Percentiles rank a stretch among this genome's conserved stretches.
Evolutionary conservation across 1,140 invertebrate species (phyloP).

Genomic region (Araneus ventricosus): DNA sequence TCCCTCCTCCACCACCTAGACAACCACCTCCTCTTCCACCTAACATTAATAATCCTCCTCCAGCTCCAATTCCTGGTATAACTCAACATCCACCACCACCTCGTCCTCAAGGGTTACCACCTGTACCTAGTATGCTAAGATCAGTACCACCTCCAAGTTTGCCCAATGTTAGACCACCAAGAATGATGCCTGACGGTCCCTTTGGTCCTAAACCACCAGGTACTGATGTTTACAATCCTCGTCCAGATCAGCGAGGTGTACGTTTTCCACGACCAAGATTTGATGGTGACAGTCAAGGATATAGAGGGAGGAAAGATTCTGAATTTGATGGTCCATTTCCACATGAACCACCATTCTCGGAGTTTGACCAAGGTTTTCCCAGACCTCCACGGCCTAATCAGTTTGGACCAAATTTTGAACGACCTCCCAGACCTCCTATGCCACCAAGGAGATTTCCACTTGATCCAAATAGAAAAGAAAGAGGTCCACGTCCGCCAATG

Average conservation of each 20-base stretch:
- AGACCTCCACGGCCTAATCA: slow-evolving; percentile 41
- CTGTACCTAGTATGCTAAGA: slow-evolving; percentile 2
- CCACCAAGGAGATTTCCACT: slow-evolving; percentile 44
- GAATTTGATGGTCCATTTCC: slow-evolving; percentile 19
- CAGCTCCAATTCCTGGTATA: slow-evolving; percentile 39
- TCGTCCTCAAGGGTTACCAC: slow-evolving; percentile 11
- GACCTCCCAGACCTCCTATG: neutral
- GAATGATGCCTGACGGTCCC: neutral
- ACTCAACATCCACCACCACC: slow-evolving; percentile 61
- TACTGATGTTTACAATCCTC: neutral
- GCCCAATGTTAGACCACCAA: slow-evolving; percentile 14
- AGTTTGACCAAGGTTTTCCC: slow-evolving; percentile 43
- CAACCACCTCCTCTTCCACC: slow-evolving; percentile 35
- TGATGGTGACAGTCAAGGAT: neutral
- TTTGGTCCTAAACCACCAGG: slow-evolving; percentile 37
- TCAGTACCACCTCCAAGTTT: slow-evolving; percentile 10
- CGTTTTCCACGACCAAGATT: neutral
- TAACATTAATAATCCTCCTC: slow-evolving; percentile 46
- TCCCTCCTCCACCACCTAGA: slow-evolving; percentile 41
- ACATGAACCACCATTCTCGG: slow-evolving; percentile 18
- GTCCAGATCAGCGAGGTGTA: neutral
- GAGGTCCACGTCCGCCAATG: slow-evolving; percentile 42
- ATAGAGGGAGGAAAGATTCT: slow-evolving; percentile 18
- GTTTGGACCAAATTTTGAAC: slow-evolving; percentile 54
- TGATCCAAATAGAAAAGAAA: slow-evolving; percentile 5